A percentile compares a stretch with the other conserved stretches of the same genome.
Conservation (phyloP, 1,140 invertebrate genomes). For the Bombus ignitus region DNA sequence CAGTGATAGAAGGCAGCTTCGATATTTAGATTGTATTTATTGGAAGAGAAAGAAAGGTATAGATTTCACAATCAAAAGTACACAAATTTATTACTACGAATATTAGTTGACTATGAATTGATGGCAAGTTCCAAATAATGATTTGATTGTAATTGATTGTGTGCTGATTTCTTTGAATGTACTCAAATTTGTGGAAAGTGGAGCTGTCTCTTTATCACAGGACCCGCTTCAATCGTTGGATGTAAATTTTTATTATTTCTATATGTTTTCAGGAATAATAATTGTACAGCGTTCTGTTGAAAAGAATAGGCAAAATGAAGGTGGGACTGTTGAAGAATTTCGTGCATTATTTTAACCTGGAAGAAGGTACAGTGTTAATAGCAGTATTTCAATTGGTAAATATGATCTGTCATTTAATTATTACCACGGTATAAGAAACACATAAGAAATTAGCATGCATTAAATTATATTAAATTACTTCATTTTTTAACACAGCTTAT, state of each 20-base stretch:
- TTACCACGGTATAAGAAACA: neutral
- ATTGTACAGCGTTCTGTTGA: neutral
- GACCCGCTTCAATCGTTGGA: neutral
- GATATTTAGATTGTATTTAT: neutral
- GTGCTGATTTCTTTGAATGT: neutral
- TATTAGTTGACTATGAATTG: no score
- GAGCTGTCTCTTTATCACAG: neutral
- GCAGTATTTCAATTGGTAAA: constrained; percentile 81
- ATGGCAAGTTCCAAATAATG: no score
- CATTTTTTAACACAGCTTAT: constrained; percentile 73
- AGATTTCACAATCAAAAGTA: neutral
- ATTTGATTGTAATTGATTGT: no score
- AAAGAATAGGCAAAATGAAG: constrained; percentile 69
- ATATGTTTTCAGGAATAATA: constrained; percentile 35
- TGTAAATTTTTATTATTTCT: neutral
- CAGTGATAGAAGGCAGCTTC: no score
- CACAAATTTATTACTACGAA: neutral
- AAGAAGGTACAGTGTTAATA: constrained; percentile 82
- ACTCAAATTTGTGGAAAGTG: neutral
- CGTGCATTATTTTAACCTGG: constrained; percentile 79
- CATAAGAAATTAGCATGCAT: neutral
- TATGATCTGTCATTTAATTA: neutral
- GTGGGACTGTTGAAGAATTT: constrained; percentile 77
- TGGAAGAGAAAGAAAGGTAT: neutral
- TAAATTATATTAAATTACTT: neutral